Percentiles rank a stretch among this genome's conserved stretches.
Conservation (phyloP, 2,797 vertebrate genomes). For the Pempheris klunzingeri region DNA sequence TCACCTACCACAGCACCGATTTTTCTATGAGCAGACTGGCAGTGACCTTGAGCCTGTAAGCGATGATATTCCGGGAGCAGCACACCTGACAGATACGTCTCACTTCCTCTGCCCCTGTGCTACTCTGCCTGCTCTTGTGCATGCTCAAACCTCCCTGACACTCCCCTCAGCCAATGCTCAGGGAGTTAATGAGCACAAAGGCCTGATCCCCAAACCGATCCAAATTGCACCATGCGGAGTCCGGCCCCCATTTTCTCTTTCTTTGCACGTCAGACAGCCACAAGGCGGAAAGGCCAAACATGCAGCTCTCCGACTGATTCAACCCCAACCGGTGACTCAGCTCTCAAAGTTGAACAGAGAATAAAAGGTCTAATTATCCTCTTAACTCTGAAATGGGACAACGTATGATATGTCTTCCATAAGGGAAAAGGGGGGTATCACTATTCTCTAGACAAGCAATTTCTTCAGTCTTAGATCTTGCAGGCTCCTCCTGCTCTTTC, state of each 20-base stretch:
- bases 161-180: constrained; percentile 63
- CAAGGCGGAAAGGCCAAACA: constrained; percentile 79
- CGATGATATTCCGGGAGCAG: constrained; percentile 68
- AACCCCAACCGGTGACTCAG: constrained; percentile 70
- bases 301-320: constrained; percentile 65
- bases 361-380: constrained; percentile 74
- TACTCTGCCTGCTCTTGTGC: constrained; percentile 50
- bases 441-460: constrained; percentile 24
- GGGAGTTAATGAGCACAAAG: constrained; percentile 77
- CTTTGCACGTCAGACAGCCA: constrained; percentile 60
- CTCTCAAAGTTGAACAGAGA: constrained; percentile 62
- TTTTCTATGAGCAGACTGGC: constrained; percentile 51
- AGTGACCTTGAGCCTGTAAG: constrained; percentile 72
- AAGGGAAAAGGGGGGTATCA: constrained; percentile 23
- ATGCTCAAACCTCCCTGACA: constrained; percentile 54
- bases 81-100: constrained; percentile 73
- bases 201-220: constrained; percentile 61
- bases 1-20: constrained; percentile 44
- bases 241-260: constrained; percentile 50
- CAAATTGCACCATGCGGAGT: constrained; percentile 50
- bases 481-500: constrained; percentile 10
- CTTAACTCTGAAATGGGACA: constrained; percentile 56
- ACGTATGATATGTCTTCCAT: constrained; percentile 40
- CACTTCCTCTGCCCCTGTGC: constrained; percentile 59
- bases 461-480: constrained; percentile 9